Evolutionary conservation across 1,140 invertebrate genomes (phyloP), one percentile per base, ranked within the genome.

Genomic region (Choristoneura fumiferana): DNA sequence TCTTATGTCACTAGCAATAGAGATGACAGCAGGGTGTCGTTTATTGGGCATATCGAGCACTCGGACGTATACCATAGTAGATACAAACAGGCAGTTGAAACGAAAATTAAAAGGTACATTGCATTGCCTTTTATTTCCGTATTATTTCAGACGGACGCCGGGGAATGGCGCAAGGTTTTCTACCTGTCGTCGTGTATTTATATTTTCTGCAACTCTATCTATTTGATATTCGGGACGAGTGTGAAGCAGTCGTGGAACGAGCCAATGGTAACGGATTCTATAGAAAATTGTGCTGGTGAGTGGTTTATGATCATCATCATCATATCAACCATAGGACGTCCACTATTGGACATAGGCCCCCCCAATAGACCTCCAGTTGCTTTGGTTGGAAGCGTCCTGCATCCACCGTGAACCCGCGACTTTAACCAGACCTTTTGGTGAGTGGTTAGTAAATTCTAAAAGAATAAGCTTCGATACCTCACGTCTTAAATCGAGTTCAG

Each of bases 131-230:
- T 54, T 57, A 17, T 2, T 4, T 6, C 10, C 22, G 17, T 49
- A 29, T 12, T 60, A 45, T 65, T 81, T 6, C 70, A 91, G 82
- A 81, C 72, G 0, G 71, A 91, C 65, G 81, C 85, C 0, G 56
- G 69, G 1, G 81, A 91, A 65, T 97, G 95, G 95, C 91, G 92
- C 57, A 90, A 90, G 13, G 92, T 96, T 0, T 96, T 96, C 68
- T 93, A 92, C 67, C 84, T 95, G 17, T 90, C 93, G 1, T 90
- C 93, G 2, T 90, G 76, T 0, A 84, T 95, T 35, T 94, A 94
- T 65, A 69, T 92, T 1, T 40, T 91, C 4, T 91, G 91, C 9
- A 93, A 93, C 56, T 63, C 92, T 0, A 76, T 93, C 18, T 96
- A 92, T 70, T 37, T 93, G 8, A 59, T 94, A 2, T 93, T 93